These are phyloP conservation scores for Drosophila anceps DNA, from an alignment of 2,888 invertebrate species.

Conservation along the genomic window DNA sequence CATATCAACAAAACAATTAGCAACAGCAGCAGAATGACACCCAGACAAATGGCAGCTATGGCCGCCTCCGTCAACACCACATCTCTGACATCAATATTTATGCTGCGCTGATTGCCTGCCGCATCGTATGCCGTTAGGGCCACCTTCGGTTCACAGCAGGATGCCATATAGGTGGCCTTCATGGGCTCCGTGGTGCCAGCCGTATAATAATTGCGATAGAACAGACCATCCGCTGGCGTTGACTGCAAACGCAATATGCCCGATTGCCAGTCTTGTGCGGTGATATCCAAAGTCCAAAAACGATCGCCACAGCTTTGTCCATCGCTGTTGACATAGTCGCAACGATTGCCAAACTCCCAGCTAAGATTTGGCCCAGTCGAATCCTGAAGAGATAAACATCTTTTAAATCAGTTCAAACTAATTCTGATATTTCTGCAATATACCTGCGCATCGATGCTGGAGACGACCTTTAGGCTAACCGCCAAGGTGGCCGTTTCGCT, in stretches of 20 bases:
- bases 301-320: constrained; percentile 88
- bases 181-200: constrained; percentile 90
- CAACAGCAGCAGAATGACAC: constrained; percentile 88
- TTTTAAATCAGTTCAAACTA: neutral
- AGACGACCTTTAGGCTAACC: constrained; percentile 85
- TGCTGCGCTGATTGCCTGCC: constrained; percentile 88
- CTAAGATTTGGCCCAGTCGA: constrained; percentile 87
- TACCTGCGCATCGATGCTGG: constrained; percentile 81
- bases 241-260: constrained; percentile 88
- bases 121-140: constrained; percentile 90
- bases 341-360: constrained; percentile 89
- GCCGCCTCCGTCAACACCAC: constrained; percentile 85
- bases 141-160: constrained; percentile 90
- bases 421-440: no score
- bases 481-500: constrained; percentile 84
- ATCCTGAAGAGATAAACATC: constrained; percentile 83
- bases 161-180: constrained; percentile 89
- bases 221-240: constrained; percentile 87
- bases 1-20: constrained; percentile 87
- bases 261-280: constrained; percentile 88
- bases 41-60: constrained; percentile 90
- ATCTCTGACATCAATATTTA: constrained; percentile 88
- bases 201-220: constrained; percentile 88
- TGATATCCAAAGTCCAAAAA: constrained; percentile 90
- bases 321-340: constrained; percentile 85